Evolutionary conservation across 2,797 vertebrate genomes (phyloP).

Genomic region (Periparus ater): DNA sequence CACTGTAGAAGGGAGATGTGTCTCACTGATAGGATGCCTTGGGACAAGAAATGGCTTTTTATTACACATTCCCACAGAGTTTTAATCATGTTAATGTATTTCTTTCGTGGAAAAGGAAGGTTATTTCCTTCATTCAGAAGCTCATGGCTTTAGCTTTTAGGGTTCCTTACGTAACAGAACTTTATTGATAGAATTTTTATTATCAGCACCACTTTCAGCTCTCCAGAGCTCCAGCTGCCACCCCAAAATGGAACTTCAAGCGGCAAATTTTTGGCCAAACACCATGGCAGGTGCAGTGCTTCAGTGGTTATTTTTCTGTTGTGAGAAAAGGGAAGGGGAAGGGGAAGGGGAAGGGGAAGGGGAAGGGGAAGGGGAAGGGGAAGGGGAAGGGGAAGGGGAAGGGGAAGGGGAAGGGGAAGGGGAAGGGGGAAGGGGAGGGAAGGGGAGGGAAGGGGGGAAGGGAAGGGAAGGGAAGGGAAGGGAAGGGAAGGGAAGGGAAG

Average conservation of each 20-base stretch:
- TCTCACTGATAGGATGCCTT: not conserved
- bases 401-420: too few species aligned
- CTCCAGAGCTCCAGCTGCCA: not conserved
- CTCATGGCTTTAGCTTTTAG: not conserved
- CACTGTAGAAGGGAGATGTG: accelerated
- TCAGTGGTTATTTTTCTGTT: not conserved
- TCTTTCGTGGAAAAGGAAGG: not conserved
- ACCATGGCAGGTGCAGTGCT: not conserved
- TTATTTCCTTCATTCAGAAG: not conserved
- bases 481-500: too few species aligned
- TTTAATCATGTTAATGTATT: not conserved
- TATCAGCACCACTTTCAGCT: not conserved
- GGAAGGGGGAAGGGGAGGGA: too few species aligned
- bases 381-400: too few species aligned
- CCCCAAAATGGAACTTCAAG: not conserved
- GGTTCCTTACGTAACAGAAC: not conserved
- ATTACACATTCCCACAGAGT: not conserved
- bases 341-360: too few species aligned
- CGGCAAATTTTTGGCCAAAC: not conserved
- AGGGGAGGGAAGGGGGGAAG: too few species aligned
- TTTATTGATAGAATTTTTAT: not conserved
- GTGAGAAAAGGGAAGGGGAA: too few species aligned
- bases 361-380: too few species aligned
- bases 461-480: too few species aligned
- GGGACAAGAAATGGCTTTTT: not conserved